A percentile compares a stretch with the other conserved stretches of the same genome.
Conservation (phyloP, 2,113 vertebrate genomes). For the Tachuris rubrigastra region DNA sequence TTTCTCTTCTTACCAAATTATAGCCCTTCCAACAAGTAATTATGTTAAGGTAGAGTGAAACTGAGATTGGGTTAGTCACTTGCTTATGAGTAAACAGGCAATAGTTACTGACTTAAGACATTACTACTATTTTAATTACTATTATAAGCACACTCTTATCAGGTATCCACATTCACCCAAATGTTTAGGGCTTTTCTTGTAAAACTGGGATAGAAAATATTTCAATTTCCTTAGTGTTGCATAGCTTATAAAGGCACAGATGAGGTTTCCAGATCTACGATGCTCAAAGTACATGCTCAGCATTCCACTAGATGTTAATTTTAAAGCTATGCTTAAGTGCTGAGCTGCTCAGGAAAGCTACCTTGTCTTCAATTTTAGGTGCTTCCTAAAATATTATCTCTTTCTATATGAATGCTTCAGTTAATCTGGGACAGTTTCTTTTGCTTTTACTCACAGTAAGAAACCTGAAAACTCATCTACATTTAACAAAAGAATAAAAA, state of each 20-base stretch:
- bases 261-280: not conserved
- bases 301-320: not conserved
- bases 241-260: not conserved
- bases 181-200: not conserved
- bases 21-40: slow-evolving; percentile 45
- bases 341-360: not conserved
- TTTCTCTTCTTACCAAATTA: slow-evolving; percentile 53
- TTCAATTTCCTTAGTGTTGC: not conserved
- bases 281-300: not conserved
- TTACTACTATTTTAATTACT: slow-evolving; percentile 21
- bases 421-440: not conserved
- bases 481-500: not conserved
- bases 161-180: not conserved
- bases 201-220: not conserved
- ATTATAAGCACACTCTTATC: not conserved
- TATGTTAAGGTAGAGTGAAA: slow-evolving; percentile 15
- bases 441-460: not conserved
- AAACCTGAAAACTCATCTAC: not conserved
- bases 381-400: not conserved
- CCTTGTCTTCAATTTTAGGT: not conserved
- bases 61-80: slow-evolving; percentile 42
- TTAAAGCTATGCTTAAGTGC: not conserved
- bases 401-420: not conserved
- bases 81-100: slow-evolving; percentile 58
- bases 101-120: not conserved